Evolutionary conservation across 2,113 vertebrate genomes (phyloP).

Genomic region (Riparia riparia): DNA sequence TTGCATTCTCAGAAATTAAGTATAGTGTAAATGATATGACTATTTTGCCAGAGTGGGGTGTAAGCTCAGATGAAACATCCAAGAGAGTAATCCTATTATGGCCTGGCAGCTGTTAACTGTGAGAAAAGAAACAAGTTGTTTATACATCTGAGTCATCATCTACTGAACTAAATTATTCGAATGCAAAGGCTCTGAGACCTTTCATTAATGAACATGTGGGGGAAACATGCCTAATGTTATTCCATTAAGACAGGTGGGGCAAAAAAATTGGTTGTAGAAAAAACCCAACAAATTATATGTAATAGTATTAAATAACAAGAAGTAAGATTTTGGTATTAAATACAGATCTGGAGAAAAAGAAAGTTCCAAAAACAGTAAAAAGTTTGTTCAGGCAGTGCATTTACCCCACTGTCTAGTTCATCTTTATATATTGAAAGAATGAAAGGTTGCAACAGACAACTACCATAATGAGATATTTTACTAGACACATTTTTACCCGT

Average conservation of each 20-base stretch:
- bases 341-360: background rate
- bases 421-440: background rate
- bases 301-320: background rate
- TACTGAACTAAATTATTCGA: constrained; percentile 24
- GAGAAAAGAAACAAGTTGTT: constrained; percentile 36
- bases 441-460: background rate
- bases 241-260: background rate
- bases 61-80: constrained; percentile 39
- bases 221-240: background rate
- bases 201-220: background rate
- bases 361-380: background rate
- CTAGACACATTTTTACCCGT: background rate
- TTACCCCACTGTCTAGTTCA: background rate
- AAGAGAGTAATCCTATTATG: constrained; percentile 23
- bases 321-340: background rate
- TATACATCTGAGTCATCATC: constrained; percentile 41
- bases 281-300: background rate
- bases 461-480: background rate
- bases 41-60: constrained; percentile 5
- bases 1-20: constrained; percentile 26
- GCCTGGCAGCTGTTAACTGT: constrained; percentile 11
- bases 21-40: background rate
- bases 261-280: background rate
- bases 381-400: background rate
- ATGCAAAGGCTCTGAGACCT: constrained; percentile 1